Evolutionary conservation across 92 coral and sea anemone species (phyloP).

Genomic region (Phymanthus crucifer): DNA sequence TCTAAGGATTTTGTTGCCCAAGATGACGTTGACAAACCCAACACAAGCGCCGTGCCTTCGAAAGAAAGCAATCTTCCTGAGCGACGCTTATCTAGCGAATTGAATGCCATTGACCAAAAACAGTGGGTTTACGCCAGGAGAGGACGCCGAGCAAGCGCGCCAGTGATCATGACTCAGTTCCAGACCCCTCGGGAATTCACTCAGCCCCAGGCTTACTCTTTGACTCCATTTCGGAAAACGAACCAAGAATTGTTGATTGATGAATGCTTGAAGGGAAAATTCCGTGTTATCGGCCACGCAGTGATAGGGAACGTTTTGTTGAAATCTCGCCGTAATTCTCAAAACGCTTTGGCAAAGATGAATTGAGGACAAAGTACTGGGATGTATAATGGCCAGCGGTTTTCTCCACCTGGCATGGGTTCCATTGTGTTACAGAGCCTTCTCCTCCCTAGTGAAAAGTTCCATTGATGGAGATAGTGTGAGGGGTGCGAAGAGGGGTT

Average conservation of each 20-base stretch:
- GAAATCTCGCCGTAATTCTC: slow-evolving; percentile 1
- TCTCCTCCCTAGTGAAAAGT: too few relatives aligned
- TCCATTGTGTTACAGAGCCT: too few relatives aligned
- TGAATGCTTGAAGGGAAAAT: slow-evolving; percentile 2
- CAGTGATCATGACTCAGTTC: neutral
- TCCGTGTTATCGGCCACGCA: neutral
- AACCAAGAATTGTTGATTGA: slow-evolving; percentile 13
- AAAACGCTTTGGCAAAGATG: neutral
- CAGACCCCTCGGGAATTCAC: neutral
- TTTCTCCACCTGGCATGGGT: too few relatives aligned
- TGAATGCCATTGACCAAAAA: neutral
- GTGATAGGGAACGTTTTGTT: slow-evolving; percentile 4
- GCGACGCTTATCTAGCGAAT: neutral
- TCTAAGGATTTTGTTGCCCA: too few relatives aligned
- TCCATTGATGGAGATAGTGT: too few relatives aligned
- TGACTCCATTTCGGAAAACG: neutral
- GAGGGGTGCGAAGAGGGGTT: too few relatives aligned
- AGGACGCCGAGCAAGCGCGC: slow-evolving; percentile 16
- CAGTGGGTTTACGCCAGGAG: neutral
- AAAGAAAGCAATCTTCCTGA: neutral
- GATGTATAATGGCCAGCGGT: neutral
- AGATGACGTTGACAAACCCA: too few relatives aligned
- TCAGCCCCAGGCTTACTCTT: neutral
- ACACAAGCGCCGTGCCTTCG: neutral
- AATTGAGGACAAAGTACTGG: neutral